Evolutionary conservation across 1,140 invertebrate species (phyloP).

Genomic region (Drosophila lacertosa): DNA sequence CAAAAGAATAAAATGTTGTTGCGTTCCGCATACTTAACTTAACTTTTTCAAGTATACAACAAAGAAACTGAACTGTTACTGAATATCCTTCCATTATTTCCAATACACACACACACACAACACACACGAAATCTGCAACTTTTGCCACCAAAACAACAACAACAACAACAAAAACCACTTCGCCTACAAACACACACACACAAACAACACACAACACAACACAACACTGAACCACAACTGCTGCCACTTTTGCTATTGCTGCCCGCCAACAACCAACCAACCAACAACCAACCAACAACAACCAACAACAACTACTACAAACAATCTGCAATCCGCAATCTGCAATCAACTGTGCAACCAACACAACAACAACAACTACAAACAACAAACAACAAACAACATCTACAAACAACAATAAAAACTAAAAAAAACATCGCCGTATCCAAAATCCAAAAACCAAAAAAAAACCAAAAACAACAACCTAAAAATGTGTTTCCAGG

Average conservation of each 20-base stretch:
- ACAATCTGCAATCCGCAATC: slow-evolving; percentile 48
- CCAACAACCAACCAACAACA: slow-evolving; percentile 57
- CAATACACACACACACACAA: slow-evolving; percentile 55
- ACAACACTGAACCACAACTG: slow-evolving; percentile 71
- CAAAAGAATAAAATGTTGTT: slow-evolving; percentile 51
- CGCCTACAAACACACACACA: slow-evolving; percentile 45
- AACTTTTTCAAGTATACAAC: slow-evolving; percentile 68
- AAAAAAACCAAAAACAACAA: slow-evolving; percentile 36
- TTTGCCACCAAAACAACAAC: slow-evolving; percentile 48
- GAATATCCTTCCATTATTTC: slow-evolving; percentile 84
- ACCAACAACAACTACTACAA: slow-evolving; percentile 46
- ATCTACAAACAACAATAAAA: slow-evolving; percentile 26
- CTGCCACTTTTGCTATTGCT: slow-evolving; percentile 80
- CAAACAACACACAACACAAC: slow-evolving; percentile 39
- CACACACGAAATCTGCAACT: slow-evolving; percentile 57
- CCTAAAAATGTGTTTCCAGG: slow-evolving; percentile 87
- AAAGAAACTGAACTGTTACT: slow-evolving; percentile 78
- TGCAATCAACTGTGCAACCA: slow-evolving; percentile 59
- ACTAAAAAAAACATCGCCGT: slow-evolving; percentile 31
- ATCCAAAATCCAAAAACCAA: slow-evolving; percentile 35
- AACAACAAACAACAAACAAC: slow-evolving; percentile 39
- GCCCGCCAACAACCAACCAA: slow-evolving; percentile 61
- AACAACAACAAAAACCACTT: slow-evolving; percentile 32
- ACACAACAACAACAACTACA: slow-evolving; percentile 42
- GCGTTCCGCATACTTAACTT: slow-evolving; percentile 67